Evolutionary conservation across 2,888 invertebrate species (phyloP).

Genomic region (Oxystoma pomonae): DNA sequence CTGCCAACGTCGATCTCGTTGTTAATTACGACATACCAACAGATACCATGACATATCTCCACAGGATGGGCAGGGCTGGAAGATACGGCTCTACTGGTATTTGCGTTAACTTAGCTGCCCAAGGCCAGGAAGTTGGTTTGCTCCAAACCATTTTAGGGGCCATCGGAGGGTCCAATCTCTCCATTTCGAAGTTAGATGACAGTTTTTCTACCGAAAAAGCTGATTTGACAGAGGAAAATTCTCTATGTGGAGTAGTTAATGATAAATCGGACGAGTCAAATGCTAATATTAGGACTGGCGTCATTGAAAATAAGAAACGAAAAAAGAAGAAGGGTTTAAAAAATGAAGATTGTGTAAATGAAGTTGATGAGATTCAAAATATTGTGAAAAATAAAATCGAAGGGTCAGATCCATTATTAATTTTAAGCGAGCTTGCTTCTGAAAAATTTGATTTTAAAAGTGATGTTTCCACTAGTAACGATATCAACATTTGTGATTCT

Average conservation of each 20-base stretch:
- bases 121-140: conserved; percentile 58
- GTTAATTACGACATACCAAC: conserved; percentile 86
- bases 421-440: conserved; percentile 15
- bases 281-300: conserved; percentile 11
- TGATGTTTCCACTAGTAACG: not conserved
- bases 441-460: conserved; percentile 7
- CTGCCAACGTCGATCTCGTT: conserved; percentile 86
- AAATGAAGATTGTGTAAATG: not conserved
- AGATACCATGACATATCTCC: conserved; percentile 81
- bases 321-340: not conserved
- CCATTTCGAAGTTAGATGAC: conserved; percentile 46
- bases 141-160: conserved; percentile 56
- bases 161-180: conserved; percentile 54
- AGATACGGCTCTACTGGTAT: conserved; percentile 85
- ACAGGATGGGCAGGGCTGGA: conserved; percentile 94
- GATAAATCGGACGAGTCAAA: conserved; percentile 13
- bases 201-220: conserved; percentile 6
- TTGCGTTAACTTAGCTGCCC: conserved; percentile 69
- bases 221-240: conserved; percentile 4
- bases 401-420: conserved; percentile 8
- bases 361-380: conserved; percentile 5
- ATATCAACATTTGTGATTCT: not conserved
- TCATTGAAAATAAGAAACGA: conserved; percentile 13
- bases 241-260: conserved; percentile 11
- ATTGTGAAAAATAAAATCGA: conserved; percentile 9